phyloP scores from a whole-genome alignment of 2,113 vertebrate species.

The Sitta europaea region DNA sequence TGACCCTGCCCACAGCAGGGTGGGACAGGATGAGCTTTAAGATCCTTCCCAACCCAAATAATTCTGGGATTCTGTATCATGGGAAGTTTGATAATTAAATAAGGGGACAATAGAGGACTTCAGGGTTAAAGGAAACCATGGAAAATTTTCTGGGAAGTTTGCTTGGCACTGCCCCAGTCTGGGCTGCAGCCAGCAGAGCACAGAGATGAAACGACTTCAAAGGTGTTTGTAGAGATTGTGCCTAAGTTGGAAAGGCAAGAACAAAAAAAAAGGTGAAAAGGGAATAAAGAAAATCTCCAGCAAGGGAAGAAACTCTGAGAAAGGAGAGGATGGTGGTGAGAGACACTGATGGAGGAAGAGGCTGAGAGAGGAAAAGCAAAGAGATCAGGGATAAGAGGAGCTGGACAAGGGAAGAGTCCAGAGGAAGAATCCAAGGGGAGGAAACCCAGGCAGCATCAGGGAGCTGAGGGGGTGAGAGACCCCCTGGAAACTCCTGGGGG shows the following conservation, averaged over 20 bases:
- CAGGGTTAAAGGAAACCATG: not conserved
- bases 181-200: not conserved
- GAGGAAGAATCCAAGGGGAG: not conserved
- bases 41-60: not conserved
- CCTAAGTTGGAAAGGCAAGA: not conserved
- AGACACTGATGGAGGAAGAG: not conserved
- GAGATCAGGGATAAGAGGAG: not conserved
- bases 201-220: not conserved
- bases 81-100: not conserved
- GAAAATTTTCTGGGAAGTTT: not conserved
- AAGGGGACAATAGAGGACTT: accelerated
- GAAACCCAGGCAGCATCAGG: not conserved
- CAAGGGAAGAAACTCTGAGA: not conserved
- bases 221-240: not conserved
- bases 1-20: not conserved
- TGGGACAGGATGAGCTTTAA: not conserved
- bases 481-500: not conserved
- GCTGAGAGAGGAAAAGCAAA: not conserved
- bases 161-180: not conserved
- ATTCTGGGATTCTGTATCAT: not conserved
- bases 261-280: not conserved
- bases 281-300: not conserved
- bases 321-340: not conserved
- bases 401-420: not conserved
- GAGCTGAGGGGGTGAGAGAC: not conserved